Evolutionary conservation across 2,797 vertebrate genomes (phyloP), one percentile per base, ranked within the genome.

Genomic region (Hapalemur alaotrensis): DNA sequence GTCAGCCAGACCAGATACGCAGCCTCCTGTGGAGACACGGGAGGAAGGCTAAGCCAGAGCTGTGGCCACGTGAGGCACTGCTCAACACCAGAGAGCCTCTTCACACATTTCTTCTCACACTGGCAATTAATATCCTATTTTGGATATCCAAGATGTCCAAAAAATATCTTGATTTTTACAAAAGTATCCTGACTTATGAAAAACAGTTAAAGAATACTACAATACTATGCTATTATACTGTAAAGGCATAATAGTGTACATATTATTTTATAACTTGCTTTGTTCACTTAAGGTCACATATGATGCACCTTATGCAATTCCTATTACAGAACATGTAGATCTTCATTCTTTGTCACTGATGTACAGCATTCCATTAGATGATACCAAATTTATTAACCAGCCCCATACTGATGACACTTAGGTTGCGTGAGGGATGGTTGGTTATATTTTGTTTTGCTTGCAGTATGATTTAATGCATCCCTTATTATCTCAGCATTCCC

Each of bases 11-110:
- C 73, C 54, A 80, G 35, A n/a, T 32, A 11, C 2, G 11, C 4
- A 2, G 17, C 2, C 11, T 2, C 13, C 65, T 35, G 23, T 11
- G n/a, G 48, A 69, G 67, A 76, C 22, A 7, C 28, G 6, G 13
- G 59, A 75, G 13, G 41, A 35, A 43, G 22, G 1, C 32, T 1
- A 52, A 17, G 2, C 5, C 57, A n/a, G 32, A 8, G 22, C 73
- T n/a, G 1, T 4, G 20, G 78, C 8, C n/a, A 35, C 6, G 2
- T 0, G 0, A 22, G 38, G 9, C 38, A 23, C 5, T 11, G 17
- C 20, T 15, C 12, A 35, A 17, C 17, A 15, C 65, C 30, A 23
- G 30, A 38, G 11, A 32, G 43, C 30, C 13, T 84, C 82, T 54
- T 38, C 15, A 15, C 38, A 5, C 1, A 5, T 50, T 54, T 52